phyloP scores from a whole-genome alignment of 2,888 invertebrate species.

The Eupithecia insigniata region DNA sequence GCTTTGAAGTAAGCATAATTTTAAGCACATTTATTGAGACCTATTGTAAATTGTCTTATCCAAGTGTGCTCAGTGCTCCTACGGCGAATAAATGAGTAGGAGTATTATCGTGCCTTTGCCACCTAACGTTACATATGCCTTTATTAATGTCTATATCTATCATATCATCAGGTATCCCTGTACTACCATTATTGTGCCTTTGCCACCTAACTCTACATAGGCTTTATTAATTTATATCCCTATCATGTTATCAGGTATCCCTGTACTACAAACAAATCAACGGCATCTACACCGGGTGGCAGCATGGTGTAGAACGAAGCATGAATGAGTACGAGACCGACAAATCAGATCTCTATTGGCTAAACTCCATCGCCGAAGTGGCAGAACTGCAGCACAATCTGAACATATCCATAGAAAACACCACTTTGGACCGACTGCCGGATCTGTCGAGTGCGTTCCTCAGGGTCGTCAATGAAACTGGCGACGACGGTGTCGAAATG shows the following conservation, averaged over 20 bases:
- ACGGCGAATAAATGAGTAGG: no score
- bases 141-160: no score
- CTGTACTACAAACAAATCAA: slow-evolving; percentile 90
- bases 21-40: no score
- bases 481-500: slow-evolving; percentile 62
- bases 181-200: no score
- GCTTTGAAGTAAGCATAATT: no score
- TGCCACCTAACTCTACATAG: no score
- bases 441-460: slow-evolving; percentile 86
- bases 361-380: slow-evolving; percentile 91
- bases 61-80: no score
- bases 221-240: neutral
- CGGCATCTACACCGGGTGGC: slow-evolving; percentile 91
- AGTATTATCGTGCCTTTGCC: no score
- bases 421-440: slow-evolving; percentile 62
- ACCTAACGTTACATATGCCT: no score
- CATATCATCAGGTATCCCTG: no score
- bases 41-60: no score
- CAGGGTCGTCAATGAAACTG: slow-evolving; percentile 82
- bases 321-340: slow-evolving; percentile 85
- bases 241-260: slow-evolving; percentile 81
- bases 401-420: slow-evolving; percentile 71
- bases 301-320: slow-evolving; percentile 86
- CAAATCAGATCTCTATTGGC: slow-evolving; percentile 87
- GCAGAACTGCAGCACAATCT: slow-evolving; percentile 86